These are phyloP conservation scores for Lynx canadensis DNA, from an alignment of 2,113 vertebrate genomes.

Conservation along the genomic window DNA sequence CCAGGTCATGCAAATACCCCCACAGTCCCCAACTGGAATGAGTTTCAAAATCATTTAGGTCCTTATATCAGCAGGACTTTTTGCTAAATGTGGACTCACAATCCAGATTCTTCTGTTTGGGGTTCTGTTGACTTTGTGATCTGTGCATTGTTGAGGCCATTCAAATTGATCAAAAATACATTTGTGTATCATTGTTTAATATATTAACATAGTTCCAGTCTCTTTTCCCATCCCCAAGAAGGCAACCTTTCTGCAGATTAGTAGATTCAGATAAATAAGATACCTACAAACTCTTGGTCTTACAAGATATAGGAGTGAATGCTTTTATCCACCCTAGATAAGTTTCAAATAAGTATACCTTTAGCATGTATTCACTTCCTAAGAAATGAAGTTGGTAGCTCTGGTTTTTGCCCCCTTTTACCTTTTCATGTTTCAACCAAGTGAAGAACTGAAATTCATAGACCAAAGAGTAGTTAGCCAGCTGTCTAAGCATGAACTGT, in stretches of 20 bases:
- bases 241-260: neutral
- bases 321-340: neutral
- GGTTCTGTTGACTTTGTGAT: neutral
- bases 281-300: neutral
- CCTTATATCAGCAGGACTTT: neutral
- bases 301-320: neutral
- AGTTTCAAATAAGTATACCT: neutral
- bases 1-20: no score
- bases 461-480: neutral
- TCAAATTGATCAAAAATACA: neutral
- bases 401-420: neutral
- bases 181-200: neutral
- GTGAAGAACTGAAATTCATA: neutral
- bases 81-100: neutral
- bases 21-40: neutral
- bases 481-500: neutral
- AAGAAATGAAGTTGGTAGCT: neutral
- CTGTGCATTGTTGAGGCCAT: neutral
- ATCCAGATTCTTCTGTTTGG: neutral
- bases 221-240: neutral
- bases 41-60: neutral
- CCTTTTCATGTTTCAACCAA: neutral
- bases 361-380: neutral
- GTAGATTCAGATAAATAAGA: neutral
- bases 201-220: neutral